Conservation (phyloP, 2,888 invertebrate species). For the Stenurella melanura region DNA sequence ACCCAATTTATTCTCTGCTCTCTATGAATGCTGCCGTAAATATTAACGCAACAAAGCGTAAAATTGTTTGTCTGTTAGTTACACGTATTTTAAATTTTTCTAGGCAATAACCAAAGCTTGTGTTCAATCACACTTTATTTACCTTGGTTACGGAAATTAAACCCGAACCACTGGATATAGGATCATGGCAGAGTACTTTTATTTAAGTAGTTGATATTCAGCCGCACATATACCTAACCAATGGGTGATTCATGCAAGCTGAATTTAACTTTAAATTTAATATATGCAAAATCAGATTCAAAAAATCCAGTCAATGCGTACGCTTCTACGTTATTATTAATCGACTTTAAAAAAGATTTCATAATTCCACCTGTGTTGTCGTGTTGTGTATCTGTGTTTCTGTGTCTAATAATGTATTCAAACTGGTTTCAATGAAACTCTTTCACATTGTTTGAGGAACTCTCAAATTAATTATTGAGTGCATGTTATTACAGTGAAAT, state of each 20-base stretch:
- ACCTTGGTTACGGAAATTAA: constrained; percentile 8
- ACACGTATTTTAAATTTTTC: constrained; percentile 1
- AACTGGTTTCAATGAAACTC: too few relatives aligned
- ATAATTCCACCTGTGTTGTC: too few relatives aligned
- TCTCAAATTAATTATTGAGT: too few relatives aligned
- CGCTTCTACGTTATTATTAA: too few relatives aligned
- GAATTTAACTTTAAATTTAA: neutral
- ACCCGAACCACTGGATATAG: neutral
- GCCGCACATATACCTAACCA: neutral
- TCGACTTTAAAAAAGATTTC: too few relatives aligned
- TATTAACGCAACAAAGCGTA: constrained; percentile 9
- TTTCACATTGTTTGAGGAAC: too few relatives aligned
- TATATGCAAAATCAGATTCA: too few relatives aligned
- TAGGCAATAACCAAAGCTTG: neutral
- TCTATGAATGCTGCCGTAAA: neutral
- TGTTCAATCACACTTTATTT: constrained; percentile 26
- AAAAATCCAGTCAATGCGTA: too few relatives aligned
- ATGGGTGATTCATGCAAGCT: neutral
- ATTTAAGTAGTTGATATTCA: neutral
- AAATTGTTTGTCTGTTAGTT: constrained; percentile 15
- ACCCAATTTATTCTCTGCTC: neutral
- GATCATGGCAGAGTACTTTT: neutral
- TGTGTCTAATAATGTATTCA: too few relatives aligned
- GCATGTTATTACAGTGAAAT: too few relatives aligned
- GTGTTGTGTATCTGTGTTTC: too few relatives aligned